A percentile compares a stretch with the other conserved stretches of the same genome.
Conservation (phyloP, 2,888 invertebrate species). For the Adineta ricciae region DNA sequence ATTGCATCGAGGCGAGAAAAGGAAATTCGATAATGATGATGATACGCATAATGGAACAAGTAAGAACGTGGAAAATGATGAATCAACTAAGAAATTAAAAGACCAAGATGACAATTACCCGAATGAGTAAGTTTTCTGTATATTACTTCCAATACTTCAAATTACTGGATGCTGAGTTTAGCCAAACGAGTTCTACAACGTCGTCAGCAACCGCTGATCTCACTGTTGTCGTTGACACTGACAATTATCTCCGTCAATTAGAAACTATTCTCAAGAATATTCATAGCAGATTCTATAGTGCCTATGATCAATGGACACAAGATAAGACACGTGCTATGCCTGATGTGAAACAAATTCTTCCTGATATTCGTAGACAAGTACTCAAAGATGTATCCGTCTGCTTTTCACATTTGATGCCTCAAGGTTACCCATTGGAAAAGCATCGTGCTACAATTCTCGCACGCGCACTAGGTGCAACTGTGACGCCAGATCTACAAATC, state of each 20-base stretch:
- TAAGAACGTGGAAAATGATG: slow-evolving; percentile 23
- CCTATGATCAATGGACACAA: slow-evolving; percentile 26
- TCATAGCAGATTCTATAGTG: slow-evolving; percentile 26
- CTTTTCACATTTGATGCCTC: slow-evolving; percentile 28
- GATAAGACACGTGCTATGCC: slow-evolving; percentile 25
- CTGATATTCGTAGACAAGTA: slow-evolving; percentile 27
- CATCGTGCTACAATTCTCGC: slow-evolving; percentile 27
- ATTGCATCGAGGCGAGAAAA: slow-evolving; percentile 26
- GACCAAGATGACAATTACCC: neutral
- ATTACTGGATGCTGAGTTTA: too few relatives aligned
- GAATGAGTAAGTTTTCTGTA: neutral
- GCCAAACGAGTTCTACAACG: neutral
- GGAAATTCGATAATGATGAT: slow-evolving; percentile 37
- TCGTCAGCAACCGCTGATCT: neutral
- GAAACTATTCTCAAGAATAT: slow-evolving; percentile 23
- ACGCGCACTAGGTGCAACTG: slow-evolving; percentile 24
- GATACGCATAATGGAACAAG: slow-evolving; percentile 34
- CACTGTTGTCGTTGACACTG: neutral
- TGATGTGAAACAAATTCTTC: slow-evolving; percentile 31
- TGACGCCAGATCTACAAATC: slow-evolving; percentile 23
- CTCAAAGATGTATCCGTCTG: slow-evolving; percentile 18
- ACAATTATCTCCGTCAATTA: slow-evolving; percentile 25
- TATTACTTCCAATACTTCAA: too few relatives aligned
- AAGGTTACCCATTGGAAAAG: slow-evolving; percentile 28
- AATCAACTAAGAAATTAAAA: neutral